Evolutionary conservation across 2,888 invertebrate species (phyloP).

Genomic region (Synergus japonicus): DNA sequence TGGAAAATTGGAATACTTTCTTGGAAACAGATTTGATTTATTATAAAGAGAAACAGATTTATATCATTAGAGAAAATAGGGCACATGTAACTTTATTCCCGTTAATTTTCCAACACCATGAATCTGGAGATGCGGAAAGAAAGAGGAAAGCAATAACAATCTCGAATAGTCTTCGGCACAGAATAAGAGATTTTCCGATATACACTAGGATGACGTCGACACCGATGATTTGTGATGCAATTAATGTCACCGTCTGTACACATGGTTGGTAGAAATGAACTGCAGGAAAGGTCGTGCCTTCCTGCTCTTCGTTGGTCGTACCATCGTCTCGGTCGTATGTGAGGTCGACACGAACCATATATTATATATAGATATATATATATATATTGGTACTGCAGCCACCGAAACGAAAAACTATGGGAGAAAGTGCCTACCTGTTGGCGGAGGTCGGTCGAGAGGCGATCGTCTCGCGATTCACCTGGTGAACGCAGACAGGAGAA

Average conservation of each 20-base stretch:
- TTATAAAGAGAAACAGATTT: constrained; percentile 13
- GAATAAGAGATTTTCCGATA: constrained; percentile 41
- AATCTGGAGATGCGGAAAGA: constrained; percentile 39
- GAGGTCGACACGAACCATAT: constrained; percentile 41
- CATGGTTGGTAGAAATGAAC: constrained; percentile 26
- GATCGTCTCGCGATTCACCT: constrained; percentile 24
- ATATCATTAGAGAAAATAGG: constrained; percentile 30
- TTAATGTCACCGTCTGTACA: constrained; percentile 38
- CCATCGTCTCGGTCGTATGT: constrained; percentile 30
- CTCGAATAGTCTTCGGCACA: constrained; percentile 28
- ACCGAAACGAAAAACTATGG: constrained; percentile 61
- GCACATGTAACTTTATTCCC: constrained; percentile 8
- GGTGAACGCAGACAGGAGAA: constrained; percentile 29
- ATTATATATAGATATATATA: constrained; percentile 16
- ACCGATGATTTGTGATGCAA: constrained; percentile 40
- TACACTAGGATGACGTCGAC: constrained; percentile 31
- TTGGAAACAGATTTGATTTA: neutral
- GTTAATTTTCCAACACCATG: constrained; percentile 25
- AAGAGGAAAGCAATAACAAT: constrained; percentile 40
- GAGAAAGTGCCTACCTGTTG: constrained; percentile 64
- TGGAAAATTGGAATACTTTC: neutral
- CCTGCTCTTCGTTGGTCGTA: constrained; percentile 36
- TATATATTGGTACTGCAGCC: constrained; percentile 38
- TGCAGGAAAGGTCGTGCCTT: constrained; percentile 42
- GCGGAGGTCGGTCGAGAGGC: constrained; percentile 54